Percentiles rank a stretch among this genome's conserved stretches.
Evolutionary conservation across 2,888 invertebrate species (phyloP).

Genomic region (Sarcophaga carnaria): DNA sequence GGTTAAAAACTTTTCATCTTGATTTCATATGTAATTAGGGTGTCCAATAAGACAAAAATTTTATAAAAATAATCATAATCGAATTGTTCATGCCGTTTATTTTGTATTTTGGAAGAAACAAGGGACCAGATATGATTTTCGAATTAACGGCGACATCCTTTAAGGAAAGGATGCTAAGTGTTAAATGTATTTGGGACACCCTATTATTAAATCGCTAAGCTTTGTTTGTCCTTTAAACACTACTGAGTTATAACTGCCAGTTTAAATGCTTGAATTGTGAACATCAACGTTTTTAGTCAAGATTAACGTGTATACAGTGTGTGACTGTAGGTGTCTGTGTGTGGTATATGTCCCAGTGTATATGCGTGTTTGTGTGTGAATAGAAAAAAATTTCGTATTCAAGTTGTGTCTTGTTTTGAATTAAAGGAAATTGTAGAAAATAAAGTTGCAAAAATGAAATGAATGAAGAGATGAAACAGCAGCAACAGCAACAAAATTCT

Average conservation of each 20-base stretch:
- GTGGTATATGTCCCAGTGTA: neutral
- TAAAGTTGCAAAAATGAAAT: conserved; percentile 36
- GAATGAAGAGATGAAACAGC: neutral
- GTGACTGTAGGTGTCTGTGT: neutral
- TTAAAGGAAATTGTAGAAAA: conserved; percentile 56
- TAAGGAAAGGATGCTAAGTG: too few species aligned
- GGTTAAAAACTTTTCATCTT: conserved; percentile 54
- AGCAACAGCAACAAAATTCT: neutral
- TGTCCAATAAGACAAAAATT: too few species aligned
- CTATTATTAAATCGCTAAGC: too few species aligned
- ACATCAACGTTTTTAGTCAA: conserved; percentile 28
- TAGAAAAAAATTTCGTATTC: conserved; percentile 54
- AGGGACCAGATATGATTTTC: too few species aligned
- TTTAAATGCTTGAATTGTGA: conserved; percentile 46
- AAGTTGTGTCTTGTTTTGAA: conserved; percentile 53
- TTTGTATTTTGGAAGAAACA: too few species aligned
- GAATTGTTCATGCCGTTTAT: too few species aligned
- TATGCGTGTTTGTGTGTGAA: neutral
- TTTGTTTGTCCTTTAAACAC: neutral
- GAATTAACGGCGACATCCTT: too few species aligned
- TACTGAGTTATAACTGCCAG: conserved; percentile 59
- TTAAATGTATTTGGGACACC: too few species aligned
- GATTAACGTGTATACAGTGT: conserved; percentile 17
- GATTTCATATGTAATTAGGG: conserved; percentile 14
- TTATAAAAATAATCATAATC: too few species aligned